phyloP scores from a whole-genome alignment of 2,113 vertebrate genomes.

The Paratilapia polleni region DNA sequence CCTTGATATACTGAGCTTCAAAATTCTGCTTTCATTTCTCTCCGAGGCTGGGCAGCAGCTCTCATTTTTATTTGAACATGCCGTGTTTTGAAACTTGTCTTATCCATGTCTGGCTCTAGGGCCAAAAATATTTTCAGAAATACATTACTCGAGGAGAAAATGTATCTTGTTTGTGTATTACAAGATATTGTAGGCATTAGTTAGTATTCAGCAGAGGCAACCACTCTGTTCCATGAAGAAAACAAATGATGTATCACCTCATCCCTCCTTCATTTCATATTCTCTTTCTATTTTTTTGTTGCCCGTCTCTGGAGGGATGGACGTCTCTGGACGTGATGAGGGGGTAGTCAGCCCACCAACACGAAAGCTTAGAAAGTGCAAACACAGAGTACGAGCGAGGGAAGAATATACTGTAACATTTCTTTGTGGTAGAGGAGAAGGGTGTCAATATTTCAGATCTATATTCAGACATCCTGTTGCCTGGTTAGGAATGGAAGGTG shows the following conservation, averaged over 20 bases:
- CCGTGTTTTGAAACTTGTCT: background rate
- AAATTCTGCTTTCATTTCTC: background rate
- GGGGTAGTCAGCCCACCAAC: slow-evolving; percentile 24
- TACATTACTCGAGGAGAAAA: background rate
- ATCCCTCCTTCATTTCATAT: slow-evolving; percentile 40
- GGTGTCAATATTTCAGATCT: slow-evolving; percentile 51
- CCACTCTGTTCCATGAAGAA: slow-evolving; percentile 14
- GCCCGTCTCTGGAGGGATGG: slow-evolving; percentile 30
- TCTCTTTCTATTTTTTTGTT: slow-evolving; percentile 11
- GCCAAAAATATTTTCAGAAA: background rate
- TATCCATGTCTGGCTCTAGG: background rate
- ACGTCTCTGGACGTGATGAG: slow-evolving; percentile 27
- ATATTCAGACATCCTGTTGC: slow-evolving; percentile 56
- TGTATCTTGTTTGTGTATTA: slow-evolving; percentile 1
- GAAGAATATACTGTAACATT: slow-evolving; percentile 16
- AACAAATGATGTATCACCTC: slow-evolving; percentile 52
- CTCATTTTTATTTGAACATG: background rate
- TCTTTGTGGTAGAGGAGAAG: slow-evolving; percentile 33
- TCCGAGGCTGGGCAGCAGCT: background rate
- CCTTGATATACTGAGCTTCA: background rate
- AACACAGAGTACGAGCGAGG: slow-evolving; percentile 15
- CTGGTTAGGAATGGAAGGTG: slow-evolving; percentile 1
- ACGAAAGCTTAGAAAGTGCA: slow-evolving; percentile 23
- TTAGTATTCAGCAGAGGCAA: slow-evolving; percentile 24
- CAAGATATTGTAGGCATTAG: slow-evolving; percentile 1